phyloP scores from a whole-genome alignment of 2,888 invertebrate species.

The Isoperla grammatica region DNA sequence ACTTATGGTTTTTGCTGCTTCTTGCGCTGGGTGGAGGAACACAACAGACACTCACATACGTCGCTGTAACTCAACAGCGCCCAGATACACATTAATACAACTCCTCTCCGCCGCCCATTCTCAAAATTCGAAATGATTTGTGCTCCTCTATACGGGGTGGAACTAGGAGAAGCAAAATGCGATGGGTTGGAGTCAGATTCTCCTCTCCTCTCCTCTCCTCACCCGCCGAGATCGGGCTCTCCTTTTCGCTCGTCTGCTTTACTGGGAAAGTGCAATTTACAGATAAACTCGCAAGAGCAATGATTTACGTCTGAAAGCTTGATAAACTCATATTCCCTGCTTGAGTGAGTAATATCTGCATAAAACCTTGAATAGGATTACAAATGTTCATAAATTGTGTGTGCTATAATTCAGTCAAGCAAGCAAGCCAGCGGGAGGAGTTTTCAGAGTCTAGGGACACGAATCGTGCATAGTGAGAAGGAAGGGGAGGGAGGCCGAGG shows the following conservation, averaged over 20 bases:
- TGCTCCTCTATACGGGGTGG: slow-evolving; percentile 26
- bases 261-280: slow-evolving; percentile 59
- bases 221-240: slow-evolving; percentile 27
- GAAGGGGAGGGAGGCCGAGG: slow-evolving; percentile 22
- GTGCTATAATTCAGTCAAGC: slow-evolving; percentile 46
- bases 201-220: slow-evolving; percentile 11
- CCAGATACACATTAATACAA: slow-evolving; percentile 30
- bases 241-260: slow-evolving; percentile 30
- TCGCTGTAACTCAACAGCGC: slow-evolving; percentile 22
- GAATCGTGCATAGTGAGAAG: slow-evolving; percentile 24
- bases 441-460: slow-evolving; percentile 25
- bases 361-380: slow-evolving; percentile 49
- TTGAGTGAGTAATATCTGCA: slow-evolving; percentile 49
- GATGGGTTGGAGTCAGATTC: slow-evolving; percentile 26
- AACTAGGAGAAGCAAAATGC: slow-evolving; percentile 33
- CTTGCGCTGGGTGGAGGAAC: slow-evolving; percentile 24
- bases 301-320: slow-evolving; percentile 66
- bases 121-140: slow-evolving; percentile 33
- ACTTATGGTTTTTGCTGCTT: slow-evolving; percentile 27
- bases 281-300: slow-evolving; percentile 54
- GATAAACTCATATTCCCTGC: slow-evolving; percentile 47
- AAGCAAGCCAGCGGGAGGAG: slow-evolving; percentile 30
- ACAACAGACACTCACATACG: slow-evolving; percentile 28
- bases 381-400: slow-evolving; percentile 48
- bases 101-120: slow-evolving; percentile 25